Evolutionary conservation across 2,797 vertebrate species (phyloP).

Genomic region (Kryptopterus vitreolus): DNA sequence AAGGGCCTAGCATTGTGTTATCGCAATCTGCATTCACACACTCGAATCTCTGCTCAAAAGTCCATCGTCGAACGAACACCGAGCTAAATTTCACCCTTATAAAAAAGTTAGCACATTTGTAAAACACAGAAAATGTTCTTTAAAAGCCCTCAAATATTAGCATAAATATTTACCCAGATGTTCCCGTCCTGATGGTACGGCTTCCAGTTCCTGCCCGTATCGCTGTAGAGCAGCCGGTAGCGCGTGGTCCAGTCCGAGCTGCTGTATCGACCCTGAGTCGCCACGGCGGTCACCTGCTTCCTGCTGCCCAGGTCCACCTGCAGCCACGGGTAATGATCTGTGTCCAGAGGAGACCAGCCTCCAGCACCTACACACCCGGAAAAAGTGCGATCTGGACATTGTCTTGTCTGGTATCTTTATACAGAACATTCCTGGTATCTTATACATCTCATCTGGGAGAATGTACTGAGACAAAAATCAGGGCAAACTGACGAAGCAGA

Average conservation of each 20-base stretch:
- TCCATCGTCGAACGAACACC: too few relatives aligned
- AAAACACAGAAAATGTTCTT: neutral
- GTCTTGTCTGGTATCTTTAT: neutral
- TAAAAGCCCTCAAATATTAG: neutral
- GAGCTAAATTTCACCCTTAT: too few relatives aligned
- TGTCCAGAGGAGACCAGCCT: constrained; percentile 95
- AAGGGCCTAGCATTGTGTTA: too few relatives aligned
- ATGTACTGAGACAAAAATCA: too few relatives aligned
- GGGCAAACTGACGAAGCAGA: neutral
- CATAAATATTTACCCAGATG: constrained; percentile 84
- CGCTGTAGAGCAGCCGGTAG: constrained; percentile 92
- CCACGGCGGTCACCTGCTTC: constrained; percentile 87
- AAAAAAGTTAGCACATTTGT: too few relatives aligned
- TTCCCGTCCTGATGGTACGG: constrained; percentile 96
- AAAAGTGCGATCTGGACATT: neutral
- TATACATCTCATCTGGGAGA: neutral
- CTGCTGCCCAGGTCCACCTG: constrained; percentile 91
- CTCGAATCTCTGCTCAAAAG: too few relatives aligned
- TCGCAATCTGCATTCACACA: too few relatives aligned
- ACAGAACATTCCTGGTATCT: neutral
- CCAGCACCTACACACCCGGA: constrained; percentile 80
- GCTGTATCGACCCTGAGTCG: constrained; percentile 96
- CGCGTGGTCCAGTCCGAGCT: constrained; percentile 96
- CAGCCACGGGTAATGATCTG: constrained; percentile 96
- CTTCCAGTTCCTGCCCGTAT: constrained; percentile 95